Evolutionary conservation across 2,888 invertebrate genomes (phyloP), one percentile per base, ranked within the genome.

Genomic region (Phrixothrix hirtus): DNA sequence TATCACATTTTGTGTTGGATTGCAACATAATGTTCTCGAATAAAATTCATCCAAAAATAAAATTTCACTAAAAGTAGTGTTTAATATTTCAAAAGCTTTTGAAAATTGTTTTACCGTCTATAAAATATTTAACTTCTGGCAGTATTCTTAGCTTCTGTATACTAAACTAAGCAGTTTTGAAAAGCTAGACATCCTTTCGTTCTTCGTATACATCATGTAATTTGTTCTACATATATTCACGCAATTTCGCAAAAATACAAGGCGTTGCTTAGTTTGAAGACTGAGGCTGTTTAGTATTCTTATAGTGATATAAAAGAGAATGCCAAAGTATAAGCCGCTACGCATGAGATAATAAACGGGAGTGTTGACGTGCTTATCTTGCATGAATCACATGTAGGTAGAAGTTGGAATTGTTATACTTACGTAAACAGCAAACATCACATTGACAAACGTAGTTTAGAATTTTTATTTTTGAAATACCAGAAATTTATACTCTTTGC

Each of bases 351-450:
- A 30, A 50, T 50, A 29, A 35, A 38, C 21, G 42, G 32, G 50
- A 21, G 43, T 42, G 43, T 42, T 50, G 43, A 50, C 44, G 26
- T 38, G 44, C 32, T 37, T 50, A 50, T 50, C 50, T 43, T 37
- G 11, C 29, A 27, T 17, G 32, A 37, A 50, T 50, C 50, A 37
- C 36, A 49, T 26, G 48, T 49, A 34, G 41, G 29, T 29, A 26
- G 42, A 10, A 26, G 42, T 26, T 13, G 5, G 35, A 49, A 41
- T 27, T 42, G 32, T 17, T 45, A 45, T 37, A 45, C 36, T 37
- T 37, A 30, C 27, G 31, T 15, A 25, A 29, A 17, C 36, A 14
- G 14, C 17, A 10, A 26, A 10, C 43, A 43, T 38, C 21, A 21
- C 21, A 21, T 7, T 21, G 21, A 21, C 21, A 21, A 21, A 21